Conservation (phyloP, 2,888 invertebrate species). For the Brenthis ino region DNA sequence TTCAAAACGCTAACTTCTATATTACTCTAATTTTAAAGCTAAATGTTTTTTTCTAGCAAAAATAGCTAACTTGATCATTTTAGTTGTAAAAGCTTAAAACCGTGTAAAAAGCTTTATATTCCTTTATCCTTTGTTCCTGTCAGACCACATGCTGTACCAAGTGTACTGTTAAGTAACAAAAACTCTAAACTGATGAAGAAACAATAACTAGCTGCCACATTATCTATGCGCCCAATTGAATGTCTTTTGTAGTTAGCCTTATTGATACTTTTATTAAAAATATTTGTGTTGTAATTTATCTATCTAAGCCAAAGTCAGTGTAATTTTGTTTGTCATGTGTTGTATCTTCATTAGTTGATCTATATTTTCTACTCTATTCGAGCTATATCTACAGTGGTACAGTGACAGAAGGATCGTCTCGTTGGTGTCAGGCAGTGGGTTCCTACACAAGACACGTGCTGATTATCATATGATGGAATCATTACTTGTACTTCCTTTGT, state of each 20-base stretch:
- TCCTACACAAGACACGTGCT: conserved; percentile 80
- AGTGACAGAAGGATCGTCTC: conserved; percentile 54
- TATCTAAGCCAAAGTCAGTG: conserved; percentile 24
- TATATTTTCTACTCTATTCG: conserved; percentile 55
- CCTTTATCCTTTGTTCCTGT: conserved; percentile 38
- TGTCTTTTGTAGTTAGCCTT: neutral
- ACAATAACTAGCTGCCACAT: conserved; percentile 34
- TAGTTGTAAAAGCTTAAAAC: conserved; percentile 23
- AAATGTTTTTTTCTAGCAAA: conserved; percentile 21
- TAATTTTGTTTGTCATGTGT: conserved; percentile 39
- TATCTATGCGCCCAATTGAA: conserved; percentile 22
- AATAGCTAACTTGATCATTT: conserved; percentile 22
- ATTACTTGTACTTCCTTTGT: conserved; percentile 81
- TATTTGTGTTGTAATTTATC: neutral
- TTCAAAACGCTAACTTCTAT: conserved; percentile 21
- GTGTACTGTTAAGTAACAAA: conserved; percentile 20
- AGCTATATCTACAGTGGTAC: conserved; percentile 64
- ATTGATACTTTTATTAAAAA: neutral
- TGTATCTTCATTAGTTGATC: conserved; percentile 51
- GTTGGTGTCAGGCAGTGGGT: conserved; percentile 60
- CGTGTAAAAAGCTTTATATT: conserved; percentile 34
- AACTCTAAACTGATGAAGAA: conserved; percentile 44
- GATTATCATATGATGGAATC: conserved; percentile 74
- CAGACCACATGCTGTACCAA: conserved; percentile 38
- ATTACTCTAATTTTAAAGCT: conserved; percentile 31